A percentile compares a stretch with the other conserved stretches of the same genome.
Evolutionary conservation across 2,113 vertebrate species (phyloP).

Genomic region (Hippopotamus amphibius): DNA sequence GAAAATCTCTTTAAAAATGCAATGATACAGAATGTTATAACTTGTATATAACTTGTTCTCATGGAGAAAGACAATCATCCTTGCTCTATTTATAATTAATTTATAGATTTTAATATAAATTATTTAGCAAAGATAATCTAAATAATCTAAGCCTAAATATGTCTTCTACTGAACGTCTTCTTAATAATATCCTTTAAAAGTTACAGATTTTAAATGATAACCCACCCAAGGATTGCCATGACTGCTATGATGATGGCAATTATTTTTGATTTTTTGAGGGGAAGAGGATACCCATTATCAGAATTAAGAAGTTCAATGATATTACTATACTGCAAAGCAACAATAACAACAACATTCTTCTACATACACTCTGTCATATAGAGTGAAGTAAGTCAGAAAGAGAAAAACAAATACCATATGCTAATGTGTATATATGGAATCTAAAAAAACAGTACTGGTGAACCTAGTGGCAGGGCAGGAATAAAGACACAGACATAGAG

Average conservation of each 20-base stretch:
- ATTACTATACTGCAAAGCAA: not conserved
- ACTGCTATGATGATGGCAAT: constrained; percentile 30
- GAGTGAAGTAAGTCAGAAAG: too few species aligned
- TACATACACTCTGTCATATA: too few species aligned
- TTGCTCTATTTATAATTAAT: not conserved
- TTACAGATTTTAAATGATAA: constrained; percentile 67
- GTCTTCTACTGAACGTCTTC: constrained; percentile 73
- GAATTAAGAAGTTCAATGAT: not conserved
- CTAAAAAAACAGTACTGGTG: too few species aligned
- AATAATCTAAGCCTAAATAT: constrained; percentile 66
- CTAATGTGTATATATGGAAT: too few species aligned
- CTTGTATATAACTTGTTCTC: not conserved
- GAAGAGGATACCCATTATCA: not conserved
- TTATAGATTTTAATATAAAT: constrained; percentile 30
- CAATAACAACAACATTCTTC: not conserved
- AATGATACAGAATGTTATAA: not conserved
- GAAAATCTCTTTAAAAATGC: not conserved
- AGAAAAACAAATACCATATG: too few species aligned
- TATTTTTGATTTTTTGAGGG: not conserved
- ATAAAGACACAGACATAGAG: too few species aligned
- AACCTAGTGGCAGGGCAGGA: too few species aligned
- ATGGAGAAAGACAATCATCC: not conserved
- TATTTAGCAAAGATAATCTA: constrained; percentile 53
- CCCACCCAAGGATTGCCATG: constrained; percentile 70
- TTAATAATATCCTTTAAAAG: constrained; percentile 77